Evolutionary conservation across 2,888 invertebrate species (phyloP), one percentile per base, ranked within the genome.

Genomic region (Psylliodes chrysocephalus): DNA sequence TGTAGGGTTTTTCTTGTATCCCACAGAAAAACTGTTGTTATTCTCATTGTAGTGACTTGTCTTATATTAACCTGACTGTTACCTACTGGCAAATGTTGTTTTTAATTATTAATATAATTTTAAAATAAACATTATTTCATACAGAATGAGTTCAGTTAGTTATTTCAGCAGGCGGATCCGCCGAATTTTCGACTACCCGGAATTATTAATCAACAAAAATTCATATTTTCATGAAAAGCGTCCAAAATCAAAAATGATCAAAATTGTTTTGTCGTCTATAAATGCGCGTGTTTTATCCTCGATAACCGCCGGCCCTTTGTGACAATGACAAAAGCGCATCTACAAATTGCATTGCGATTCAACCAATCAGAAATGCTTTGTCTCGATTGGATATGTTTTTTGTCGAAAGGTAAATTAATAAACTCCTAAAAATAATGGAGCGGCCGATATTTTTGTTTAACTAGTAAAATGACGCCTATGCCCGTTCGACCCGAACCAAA

Each of bases 331-430:
- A 81, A 78, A 73, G 78, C 77, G 73, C 77, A 81, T 82, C 81
- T 80, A 82, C 82, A 82, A 82, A 82, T 82, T 82, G 82, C 82
- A 82, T 82, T 82, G 81, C 81, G 81, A 82, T 79, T 79, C 82
- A 82, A 74, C 82, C 82, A 82, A 82, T 82, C 82, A 82, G 82
- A 82, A 82, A 82, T 73, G 75, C 79, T 80, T 82, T 82, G 82
- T 82, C 69, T 64, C 70, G 69, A 73, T 76, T 75, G 67, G 74
- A 74, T 73, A 38, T 73, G 75, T 77, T 75, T 78, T 78, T 79
- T 78, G 62, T 59, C 56, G 57, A 44, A 56, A 70, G 66, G 67
- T 73, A 76, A 78, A 79, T 79, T 78, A 79, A 79, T 78, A 78
- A 76, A 78, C 71, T 77, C 71, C 65, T 71, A 77, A 77, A 78